Percentiles rank a stretch among this genome's conserved stretches.
Evolutionary conservation across 2,797 vertebrate species (phyloP).

Genomic region (Okamejei kenojei): DNA sequence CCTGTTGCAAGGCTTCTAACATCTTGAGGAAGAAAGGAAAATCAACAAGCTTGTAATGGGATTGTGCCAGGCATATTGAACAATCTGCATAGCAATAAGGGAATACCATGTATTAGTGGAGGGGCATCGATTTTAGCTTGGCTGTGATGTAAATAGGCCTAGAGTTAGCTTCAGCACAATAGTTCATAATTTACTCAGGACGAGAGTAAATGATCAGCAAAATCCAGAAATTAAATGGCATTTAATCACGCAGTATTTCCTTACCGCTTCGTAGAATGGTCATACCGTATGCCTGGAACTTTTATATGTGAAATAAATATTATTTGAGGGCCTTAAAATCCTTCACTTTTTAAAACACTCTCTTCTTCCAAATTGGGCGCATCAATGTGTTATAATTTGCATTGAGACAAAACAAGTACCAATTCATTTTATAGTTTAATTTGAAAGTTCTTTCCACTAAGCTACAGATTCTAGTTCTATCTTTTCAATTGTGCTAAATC

Average conservation of each 20-base stretch:
- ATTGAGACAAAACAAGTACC: not conserved
- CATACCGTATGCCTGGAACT: not conserved
- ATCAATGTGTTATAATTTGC: not conserved
- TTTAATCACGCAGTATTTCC: not conserved
- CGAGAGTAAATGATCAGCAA: not conserved
- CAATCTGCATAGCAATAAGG: not conserved
- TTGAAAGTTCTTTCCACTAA: not conserved
- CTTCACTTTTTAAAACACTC: not conserved
- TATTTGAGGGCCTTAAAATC: not conserved
- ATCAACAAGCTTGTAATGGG: not conserved
- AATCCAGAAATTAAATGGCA: not conserved
- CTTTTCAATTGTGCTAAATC: not conserved
- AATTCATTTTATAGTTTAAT: not conserved
- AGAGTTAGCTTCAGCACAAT: not conserved
- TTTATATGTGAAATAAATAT: not conserved
- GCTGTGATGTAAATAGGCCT: not conserved
- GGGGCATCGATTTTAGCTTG: not conserved
- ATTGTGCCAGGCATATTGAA: not conserved
- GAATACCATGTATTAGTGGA: not conserved
- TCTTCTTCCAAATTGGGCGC: not conserved
- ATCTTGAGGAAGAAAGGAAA: not conserved
- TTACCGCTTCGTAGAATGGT: no score
- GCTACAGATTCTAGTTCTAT: slow-evolving; percentile 28
- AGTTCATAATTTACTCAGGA: not conserved
- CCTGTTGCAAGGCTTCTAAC: not conserved